These are phyloP conservation scores for Sebastes cheni DNA, from an alignment of 2,797 vertebrate genomes.

Conservation along the genomic window DNA sequence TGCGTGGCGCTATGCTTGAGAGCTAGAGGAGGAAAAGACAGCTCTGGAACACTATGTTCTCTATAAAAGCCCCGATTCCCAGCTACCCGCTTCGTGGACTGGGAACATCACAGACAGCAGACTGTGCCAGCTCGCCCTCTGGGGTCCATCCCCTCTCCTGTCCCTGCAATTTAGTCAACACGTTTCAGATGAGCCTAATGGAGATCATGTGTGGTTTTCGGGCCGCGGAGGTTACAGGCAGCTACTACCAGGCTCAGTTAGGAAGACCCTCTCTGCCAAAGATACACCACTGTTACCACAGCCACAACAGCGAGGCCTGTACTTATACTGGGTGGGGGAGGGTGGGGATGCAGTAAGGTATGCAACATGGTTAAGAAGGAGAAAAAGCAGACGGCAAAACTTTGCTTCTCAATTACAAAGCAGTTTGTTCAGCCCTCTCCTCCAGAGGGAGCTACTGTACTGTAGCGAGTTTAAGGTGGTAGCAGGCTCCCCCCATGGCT, in stretches of 20 bases:
- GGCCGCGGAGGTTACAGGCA: slow-evolving; percentile 71
- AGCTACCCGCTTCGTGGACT: slow-evolving; percentile 64
- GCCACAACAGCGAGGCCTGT: slow-evolving; percentile 67
- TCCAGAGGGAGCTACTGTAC: slow-evolving; percentile 78
- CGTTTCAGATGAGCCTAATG: slow-evolving; percentile 82
- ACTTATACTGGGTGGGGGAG: slow-evolving; percentile 71
- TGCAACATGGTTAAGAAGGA: slow-evolving; percentile 58
- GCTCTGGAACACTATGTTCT: slow-evolving; percentile 76
- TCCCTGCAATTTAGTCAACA: slow-evolving; percentile 82
- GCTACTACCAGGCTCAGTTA: slow-evolving; percentile 60
- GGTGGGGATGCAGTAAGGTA: slow-evolving; percentile 67
- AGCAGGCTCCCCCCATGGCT: slow-evolving; percentile 52
- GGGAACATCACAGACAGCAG: slow-evolving; percentile 75
- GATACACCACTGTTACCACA: slow-evolving; percentile 75
- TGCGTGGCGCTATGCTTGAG: slow-evolving; percentile 46
- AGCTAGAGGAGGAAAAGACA: slow-evolving; percentile 41
- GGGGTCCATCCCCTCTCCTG: slow-evolving; percentile 76
- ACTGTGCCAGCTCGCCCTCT: slow-evolving; percentile 75
- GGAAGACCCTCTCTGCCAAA: slow-evolving; percentile 74
- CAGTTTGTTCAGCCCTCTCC: slow-evolving; percentile 64
- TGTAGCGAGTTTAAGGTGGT: slow-evolving; percentile 37
- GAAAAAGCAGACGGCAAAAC: slow-evolving; percentile 56
- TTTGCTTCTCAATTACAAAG: slow-evolving; percentile 47
- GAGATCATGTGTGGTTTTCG: slow-evolving; percentile 79
- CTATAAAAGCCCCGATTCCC: slow-evolving; percentile 73